Base-by-base conservation (phyloP, 2,113 vertebrate genomes). In the Aegotheles bennettii region DNA sequence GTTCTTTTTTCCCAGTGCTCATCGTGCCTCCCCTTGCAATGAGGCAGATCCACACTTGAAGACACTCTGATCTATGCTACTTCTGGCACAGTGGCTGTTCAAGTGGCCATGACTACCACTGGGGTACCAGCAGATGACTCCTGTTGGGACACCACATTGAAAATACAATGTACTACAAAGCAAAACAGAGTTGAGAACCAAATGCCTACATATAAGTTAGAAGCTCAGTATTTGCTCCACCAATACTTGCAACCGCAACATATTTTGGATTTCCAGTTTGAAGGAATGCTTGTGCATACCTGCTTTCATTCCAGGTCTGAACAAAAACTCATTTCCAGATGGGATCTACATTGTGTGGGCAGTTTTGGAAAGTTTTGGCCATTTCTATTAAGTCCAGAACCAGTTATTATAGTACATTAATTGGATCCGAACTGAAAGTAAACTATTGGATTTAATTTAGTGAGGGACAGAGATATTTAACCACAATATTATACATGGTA, bases 271-370 rank as follows among this genome's bases (percentile, higher is more conserved):
- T 96, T 95, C 69, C 77, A 94, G 65, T 79, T 95, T 89, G 74
- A 77, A 96, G 87, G 84, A 92, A 96, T 87, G 84, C 73, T 74
- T 86, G 65, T 28, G 43, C 77, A 92, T 94, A 94, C 47, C 94
- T 95, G 93, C 69, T 60, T 79, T 84, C 77, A 67, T 91, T 95
- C 89, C 95, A 96, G 89, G 61, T 87, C 91, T 40, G 94, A 93
- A 91, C 18, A 76, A 89, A 95, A 94, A 26, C 86, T 73, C 4
- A 84, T 51, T 92, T 96, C 86, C 94, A 96, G 94, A 94, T 84
- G 86, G 68, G 77, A 75, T 82, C 93, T 84, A 75, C 74, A 83
- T n/a, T 68, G 71, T 64, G 91, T 71, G 84, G 78, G 95, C 65
- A 94, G 73, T 84, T 91, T 76, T 69, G 53, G 87, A 68, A 94